phyloP scores from a whole-genome alignment of 2,113 vertebrate species.

The Budorcas taxicolor region DNA sequence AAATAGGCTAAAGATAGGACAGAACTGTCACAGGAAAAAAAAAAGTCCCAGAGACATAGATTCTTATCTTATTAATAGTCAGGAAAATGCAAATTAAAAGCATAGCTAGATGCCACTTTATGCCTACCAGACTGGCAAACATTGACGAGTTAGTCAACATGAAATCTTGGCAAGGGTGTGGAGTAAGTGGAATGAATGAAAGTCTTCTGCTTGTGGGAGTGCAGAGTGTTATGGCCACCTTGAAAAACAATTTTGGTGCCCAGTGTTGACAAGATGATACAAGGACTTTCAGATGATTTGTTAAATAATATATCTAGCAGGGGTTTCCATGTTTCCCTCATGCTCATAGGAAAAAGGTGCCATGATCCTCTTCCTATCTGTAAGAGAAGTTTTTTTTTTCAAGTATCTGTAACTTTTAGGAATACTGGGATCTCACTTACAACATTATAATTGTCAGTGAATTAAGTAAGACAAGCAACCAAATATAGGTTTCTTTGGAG shows the following conservation, averaged over 20 bases:
- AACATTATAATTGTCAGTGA: neutral
- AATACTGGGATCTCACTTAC: neutral
- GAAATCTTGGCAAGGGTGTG: neutral
- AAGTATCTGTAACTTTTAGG: neutral
- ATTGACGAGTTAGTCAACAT: neutral
- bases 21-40: neutral
- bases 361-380: neutral
- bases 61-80: neutral
- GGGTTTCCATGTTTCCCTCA: neutral
- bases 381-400: neutral
- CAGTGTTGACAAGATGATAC: neutral
- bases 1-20: neutral
- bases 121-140: neutral
- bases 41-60: neutral
- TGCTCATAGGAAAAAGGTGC: neutral
- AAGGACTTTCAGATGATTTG: neutral
- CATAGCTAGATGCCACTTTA: neutral
- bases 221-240: neutral
- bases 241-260: neutral
- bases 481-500: neutral
- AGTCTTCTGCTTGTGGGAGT: neutral
- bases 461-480: neutral
- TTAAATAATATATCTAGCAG: neutral
- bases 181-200: rapidly evolving
- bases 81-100: neutral